A percentile compares a stretch with the other conserved stretches of the same genome.
These are phyloP conservation scores for Drosophila sechellia DNA, from an alignment of 1,140 invertebrate species.

Conservation along the genomic window DNA sequence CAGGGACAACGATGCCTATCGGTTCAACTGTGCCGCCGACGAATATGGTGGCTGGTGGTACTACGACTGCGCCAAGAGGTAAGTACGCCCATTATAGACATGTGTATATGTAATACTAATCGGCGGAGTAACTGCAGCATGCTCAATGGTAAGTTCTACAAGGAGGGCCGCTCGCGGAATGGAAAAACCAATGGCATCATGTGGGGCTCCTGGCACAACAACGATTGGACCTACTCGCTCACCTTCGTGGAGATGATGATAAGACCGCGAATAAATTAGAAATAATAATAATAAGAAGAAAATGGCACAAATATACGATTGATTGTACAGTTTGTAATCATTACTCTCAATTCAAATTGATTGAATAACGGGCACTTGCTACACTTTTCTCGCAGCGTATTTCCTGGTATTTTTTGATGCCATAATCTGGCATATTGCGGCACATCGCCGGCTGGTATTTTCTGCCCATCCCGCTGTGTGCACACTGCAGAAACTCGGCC, in stretches of 20 bases:
- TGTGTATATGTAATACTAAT: not conserved
- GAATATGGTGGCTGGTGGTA: slow-evolving; percentile 1
- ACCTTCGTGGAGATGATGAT: not conserved
- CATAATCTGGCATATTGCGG: too few species aligned
- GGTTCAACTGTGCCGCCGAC: not conserved
- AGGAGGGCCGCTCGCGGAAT: not conserved
- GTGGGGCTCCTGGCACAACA: not conserved
- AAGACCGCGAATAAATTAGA: not conserved
- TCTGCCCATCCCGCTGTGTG: too few species aligned
- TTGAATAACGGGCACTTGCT: too few species aligned
- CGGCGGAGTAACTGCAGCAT: not conserved
- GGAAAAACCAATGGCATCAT: not conserved
- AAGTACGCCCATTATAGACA: not conserved
- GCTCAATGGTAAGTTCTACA: not conserved
- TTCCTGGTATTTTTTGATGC: too few species aligned
- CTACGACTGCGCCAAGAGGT: not conserved
- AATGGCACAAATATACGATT: too few species aligned
- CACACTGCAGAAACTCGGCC: not conserved
- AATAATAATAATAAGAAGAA: too few species aligned
- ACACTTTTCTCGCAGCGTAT: too few species aligned
- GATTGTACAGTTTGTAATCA: too few species aligned
- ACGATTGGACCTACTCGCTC: not conserved
- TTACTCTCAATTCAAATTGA: too few species aligned
- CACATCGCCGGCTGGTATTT: not conserved
- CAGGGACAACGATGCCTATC: not conserved